Evolutionary conservation across 2,797 vertebrate species (phyloP), one percentile per base, ranked within the genome.

Genomic region (Geotrypetes seraphini): DNA sequence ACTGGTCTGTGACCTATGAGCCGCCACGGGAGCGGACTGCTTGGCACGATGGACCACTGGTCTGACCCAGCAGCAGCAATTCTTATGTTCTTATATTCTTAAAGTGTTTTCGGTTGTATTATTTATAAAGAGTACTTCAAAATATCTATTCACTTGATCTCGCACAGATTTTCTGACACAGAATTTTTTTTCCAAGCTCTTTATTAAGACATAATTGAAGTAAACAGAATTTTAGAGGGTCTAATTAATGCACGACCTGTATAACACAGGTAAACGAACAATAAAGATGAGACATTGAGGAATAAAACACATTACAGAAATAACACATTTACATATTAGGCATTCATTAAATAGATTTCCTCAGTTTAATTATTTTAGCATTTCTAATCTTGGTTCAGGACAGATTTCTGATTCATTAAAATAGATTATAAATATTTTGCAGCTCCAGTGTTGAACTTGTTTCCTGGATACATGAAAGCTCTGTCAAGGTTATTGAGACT

Each of bases 271-370:
- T 69, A 81, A 79, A 78, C 77, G 63, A 78, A 76, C 45, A 72
- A 74, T 81, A 77, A 79, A 77, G 77, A 62, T 78, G 69, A 81
- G 67, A 71, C 66, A 78, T 67, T 69, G 28, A 15, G 53, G 50
- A 66, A 63, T 70, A 72, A 67, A 78, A 75, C 72, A 75, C 52
- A 79, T 79, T 77, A 77, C 47, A 70, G 71, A 76, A 80, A 78
- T 79, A 75, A 73, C 66, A 57, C 52, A 65, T 71, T 74, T 53
- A 63, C 57, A 54, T 76, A 74, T 61, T 77, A 59, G 49, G 41
- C 48, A 75, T 77, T 78, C 68, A 71, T 80, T 80, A 80, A 69
- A 71, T 63, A 78, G 68, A 73, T 60, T 73, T 77, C 70, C 44
- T n/a, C 58, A 56, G 2, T 55, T 49, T 77, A 81, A 80, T 78